Conservation (phyloP, 2,888 invertebrate species). For the Epirrhoe alternata region DNA sequence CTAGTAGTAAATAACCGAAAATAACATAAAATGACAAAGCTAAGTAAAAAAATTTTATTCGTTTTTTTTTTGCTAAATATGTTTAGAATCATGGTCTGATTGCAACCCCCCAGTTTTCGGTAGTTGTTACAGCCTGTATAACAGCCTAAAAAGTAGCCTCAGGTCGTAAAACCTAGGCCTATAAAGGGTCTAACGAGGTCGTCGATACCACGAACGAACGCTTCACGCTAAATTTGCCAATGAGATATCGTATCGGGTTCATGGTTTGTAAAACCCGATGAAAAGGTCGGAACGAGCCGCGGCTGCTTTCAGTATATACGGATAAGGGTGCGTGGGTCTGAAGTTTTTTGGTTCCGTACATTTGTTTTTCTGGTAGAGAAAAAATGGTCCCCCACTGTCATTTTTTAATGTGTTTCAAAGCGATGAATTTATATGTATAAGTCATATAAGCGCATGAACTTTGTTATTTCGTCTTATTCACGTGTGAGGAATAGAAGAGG, state of each 20-base stretch:
- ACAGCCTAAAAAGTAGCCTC: background rate
- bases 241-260: constrained; percentile 74
- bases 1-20: no score
- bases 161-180: background rate
- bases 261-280: constrained; percentile 74
- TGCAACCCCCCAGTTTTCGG: no score
- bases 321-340: background rate
- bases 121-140: no score
- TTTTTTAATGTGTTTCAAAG: background rate
- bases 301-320: constrained; percentile 59
- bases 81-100: no score
- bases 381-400: no score
- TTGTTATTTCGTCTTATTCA: no score
- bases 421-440: background rate
- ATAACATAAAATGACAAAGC: no score
- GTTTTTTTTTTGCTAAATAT: no score
- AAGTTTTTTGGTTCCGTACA: constrained; percentile 1
- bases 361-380: background rate
- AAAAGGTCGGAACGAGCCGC: constrained; percentile 56
- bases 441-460: no score
- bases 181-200: constrained; percentile 17
- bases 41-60: no score
- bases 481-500: no score
- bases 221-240: constrained; percentile 79
- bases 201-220: constrained; percentile 43